Evolutionary conservation across 2,113 vertebrate genomes (phyloP), one percentile per base, ranked within the genome.

Genomic region (Pao palembangensis): DNA sequence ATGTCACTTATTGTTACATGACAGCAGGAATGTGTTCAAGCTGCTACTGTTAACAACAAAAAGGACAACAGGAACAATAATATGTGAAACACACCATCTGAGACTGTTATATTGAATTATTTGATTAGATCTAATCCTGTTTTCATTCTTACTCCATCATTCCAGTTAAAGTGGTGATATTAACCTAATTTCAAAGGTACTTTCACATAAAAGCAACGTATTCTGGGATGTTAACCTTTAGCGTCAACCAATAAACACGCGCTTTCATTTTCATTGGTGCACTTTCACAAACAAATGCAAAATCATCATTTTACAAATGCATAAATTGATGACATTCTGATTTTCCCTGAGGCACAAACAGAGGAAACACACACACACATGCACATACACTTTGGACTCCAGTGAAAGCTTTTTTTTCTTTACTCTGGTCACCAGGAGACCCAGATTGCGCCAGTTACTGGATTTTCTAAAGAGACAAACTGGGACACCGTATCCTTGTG

Each of bases 361-460:
- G 31, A 78, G 19, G 13, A 3, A 4, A 12, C 19, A 47, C 69
- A 55, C 12, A 19, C 20, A 71, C 48, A 62, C 56, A 74, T 7
- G 25, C 62, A 72, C n/a, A 61, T 61, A 69, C 60, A 6, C 15
- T n/a, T 78, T 70, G 73, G 73, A 68, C 57, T 61, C 50, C 5
- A 55, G 13, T 73, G 58, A 84, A 82, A 74, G 68, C 34, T 3
- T 51, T 60, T 64, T 64, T 64, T 84, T 87, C 75, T 74, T 54
- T 58, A 6, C 65, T 67, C 12, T 44, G 78, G 81, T 74, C 58
- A 80, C 77, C 75, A 79, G 79, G 68, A 65, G 4, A 55, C 74
- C 59, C 76, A 28, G 53, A 66, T 70, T 57, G 78, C 75, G 77
- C 82, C 82, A 82, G 82, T 71, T 70, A 76, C 85, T 58, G 65